A percentile compares a stretch with the other conserved stretches of the same genome.
These are phyloP conservation scores for Acanthurus tractus DNA, from an alignment of 2,797 vertebrate species.

Conservation along the genomic window DNA sequence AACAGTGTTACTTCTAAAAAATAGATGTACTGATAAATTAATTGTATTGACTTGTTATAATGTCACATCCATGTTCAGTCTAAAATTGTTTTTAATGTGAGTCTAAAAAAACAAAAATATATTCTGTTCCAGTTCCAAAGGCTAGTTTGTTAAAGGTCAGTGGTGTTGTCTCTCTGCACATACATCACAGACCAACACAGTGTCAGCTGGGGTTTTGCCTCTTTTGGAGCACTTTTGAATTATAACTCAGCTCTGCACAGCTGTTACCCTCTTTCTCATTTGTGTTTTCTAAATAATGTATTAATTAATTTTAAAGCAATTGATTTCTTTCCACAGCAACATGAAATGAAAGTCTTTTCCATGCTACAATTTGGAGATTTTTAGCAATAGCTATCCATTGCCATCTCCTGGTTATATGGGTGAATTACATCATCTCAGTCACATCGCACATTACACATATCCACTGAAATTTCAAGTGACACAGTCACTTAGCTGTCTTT, in stretches of 20 bases:
- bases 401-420: constrained; percentile 72
- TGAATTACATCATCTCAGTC: constrained; percentile 22
- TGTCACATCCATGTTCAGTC: background rate
- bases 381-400: constrained; percentile 32
- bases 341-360: background rate
- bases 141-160: constrained; percentile 33
- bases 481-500: too few species aligned
- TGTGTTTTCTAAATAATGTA: background rate
- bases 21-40: background rate
- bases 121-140: background rate
- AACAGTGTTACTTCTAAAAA: background rate
- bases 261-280: background rate
- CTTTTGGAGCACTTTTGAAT: background rate
- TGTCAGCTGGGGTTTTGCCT: background rate
- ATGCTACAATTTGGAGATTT: background rate
- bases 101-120: background rate
- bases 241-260: background rate
- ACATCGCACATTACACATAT: background rate
- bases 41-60: background rate
- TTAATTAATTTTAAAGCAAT: background rate
- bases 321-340: background rate
- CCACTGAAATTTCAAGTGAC: background rate
- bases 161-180: constrained; percentile 1
- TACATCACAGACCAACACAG: background rate
- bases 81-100: background rate